Evolutionary conservation across 2,888 invertebrate genomes (phyloP), one percentile per base, ranked within the genome.

Genomic region (Hydraecia micacea): DNA sequence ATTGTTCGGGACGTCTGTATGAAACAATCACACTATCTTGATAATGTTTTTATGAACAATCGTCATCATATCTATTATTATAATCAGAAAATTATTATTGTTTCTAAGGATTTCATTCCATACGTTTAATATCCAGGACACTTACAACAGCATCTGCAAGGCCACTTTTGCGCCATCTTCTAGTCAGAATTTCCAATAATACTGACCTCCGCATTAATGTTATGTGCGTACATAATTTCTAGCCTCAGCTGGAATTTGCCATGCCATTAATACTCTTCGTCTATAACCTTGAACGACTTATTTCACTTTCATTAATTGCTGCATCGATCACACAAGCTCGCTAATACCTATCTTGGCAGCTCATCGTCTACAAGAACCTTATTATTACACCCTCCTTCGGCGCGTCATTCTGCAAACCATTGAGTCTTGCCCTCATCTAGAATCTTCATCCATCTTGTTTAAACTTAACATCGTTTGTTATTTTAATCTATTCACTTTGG

Each of bases 81-180:
- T 65, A 77, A 71, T 63, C 55, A 42, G 52, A 62, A 60, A 71
- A 77, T 67, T 5, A 55, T 52, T 18, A 25, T 58, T 36, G 32
- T 65, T 81, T 80, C 25, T 66, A 2, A 55, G 52, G 36, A 70
- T 58, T 58, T 39, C 2, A 80, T 58, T 58, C 13, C 32, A 73
- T 67, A 5, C 7, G 15, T 81, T 66, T 60, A 42, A 60, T 46
- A 81, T 60, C 81, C 75, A 81, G 75, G 81, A 75, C 46, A 21
- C 75, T 81, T 81, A 67, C 79, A 75, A 67, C 81, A 80, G 42
- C 66, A 46, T 60, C 52, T 28, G 25, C 75, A 75, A 81, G 79
- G 81, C 46, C 42, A 75, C 18, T 36, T 55, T 80, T 75, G 75
- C 79, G 60, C 67, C 79, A 80, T 60, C 52, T 46, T 55, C 25